A percentile compares a stretch with the other conserved stretches of the same genome.
Conservation (phyloP, 2,113 vertebrate genomes). For the Synodontis membranacea region DNA sequence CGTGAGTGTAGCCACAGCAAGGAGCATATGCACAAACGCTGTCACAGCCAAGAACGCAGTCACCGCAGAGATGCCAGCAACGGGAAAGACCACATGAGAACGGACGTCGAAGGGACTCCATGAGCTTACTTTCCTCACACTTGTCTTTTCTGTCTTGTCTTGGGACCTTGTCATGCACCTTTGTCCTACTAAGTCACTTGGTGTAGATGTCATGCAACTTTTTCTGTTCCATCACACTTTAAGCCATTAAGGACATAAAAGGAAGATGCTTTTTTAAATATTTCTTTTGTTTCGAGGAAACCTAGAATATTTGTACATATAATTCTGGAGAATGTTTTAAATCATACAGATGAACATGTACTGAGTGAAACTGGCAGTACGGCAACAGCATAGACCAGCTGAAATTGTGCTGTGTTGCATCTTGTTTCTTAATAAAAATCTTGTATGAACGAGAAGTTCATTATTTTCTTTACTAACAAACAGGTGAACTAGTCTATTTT, state of each 20-base stretch:
- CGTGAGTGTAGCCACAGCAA: slow-evolving; percentile 81
- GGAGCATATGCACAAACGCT: slow-evolving; percentile 82
- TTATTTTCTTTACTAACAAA: slow-evolving; percentile 10
- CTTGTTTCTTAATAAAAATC: slow-evolving; percentile 77
- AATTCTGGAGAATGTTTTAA: slow-evolving; percentile 87
- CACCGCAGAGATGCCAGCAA: slow-evolving; percentile 82
- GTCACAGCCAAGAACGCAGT: slow-evolving; percentile 84
- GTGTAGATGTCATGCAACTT: slow-evolving; percentile 32
- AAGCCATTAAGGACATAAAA: slow-evolving; percentile 33
- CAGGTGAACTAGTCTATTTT: too few relatives aligned
- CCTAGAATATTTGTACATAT: slow-evolving; percentile 86
- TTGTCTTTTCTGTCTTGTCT: slow-evolving; percentile 25
- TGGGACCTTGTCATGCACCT: neutral
- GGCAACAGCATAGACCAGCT: slow-evolving; percentile 81
- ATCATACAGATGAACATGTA: slow-evolving; percentile 78
- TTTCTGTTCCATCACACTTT: slow-evolving; percentile 30
- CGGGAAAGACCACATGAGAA: slow-evolving; percentile 61
- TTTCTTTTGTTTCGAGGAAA: slow-evolving; percentile 53
- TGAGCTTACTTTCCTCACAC: neutral
- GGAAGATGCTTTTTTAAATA: slow-evolving; percentile 59
- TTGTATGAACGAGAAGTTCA: slow-evolving; percentile 58
- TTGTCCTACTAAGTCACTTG: neutral
- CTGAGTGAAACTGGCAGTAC: slow-evolving; percentile 84
- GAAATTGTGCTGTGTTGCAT: slow-evolving; percentile 79
- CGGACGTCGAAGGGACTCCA: slow-evolving; percentile 9